Percentiles rank a stretch among this genome's conserved stretches.
Conservation (phyloP, 2,113 vertebrate genomes). For the Microcebus lehilahytsara region DNA sequence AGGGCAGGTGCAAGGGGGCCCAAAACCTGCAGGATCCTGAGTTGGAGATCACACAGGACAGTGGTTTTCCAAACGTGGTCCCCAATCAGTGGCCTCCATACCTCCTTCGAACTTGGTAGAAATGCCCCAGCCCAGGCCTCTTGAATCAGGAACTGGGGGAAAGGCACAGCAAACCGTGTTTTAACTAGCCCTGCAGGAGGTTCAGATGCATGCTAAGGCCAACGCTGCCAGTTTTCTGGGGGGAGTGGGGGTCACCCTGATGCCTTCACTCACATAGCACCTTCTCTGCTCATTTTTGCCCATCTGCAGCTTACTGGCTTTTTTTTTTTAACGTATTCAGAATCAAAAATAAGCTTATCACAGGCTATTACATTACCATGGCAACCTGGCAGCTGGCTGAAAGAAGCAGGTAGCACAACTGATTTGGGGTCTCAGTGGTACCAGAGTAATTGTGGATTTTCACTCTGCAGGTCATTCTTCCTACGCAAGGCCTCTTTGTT, state of each 20-base stretch:
- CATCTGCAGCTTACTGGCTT: not conserved
- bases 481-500: not conserved
- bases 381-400: constrained; percentile 61
- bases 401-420: constrained; percentile 42
- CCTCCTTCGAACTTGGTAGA: not conserved
- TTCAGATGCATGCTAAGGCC: not conserved
- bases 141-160: not conserved
- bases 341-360: constrained; percentile 66
- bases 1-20: not conserved
- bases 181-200: not conserved
- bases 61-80: not conserved
- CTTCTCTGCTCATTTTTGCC: not conserved
- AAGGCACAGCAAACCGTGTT: not conserved
- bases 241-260: not conserved
- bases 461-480: not conserved
- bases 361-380: constrained; percentile 58
- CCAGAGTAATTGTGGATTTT: constrained; percentile 21
- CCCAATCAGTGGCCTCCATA: too few species aligned
- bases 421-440: constrained; percentile 38
- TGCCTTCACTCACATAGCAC: not conserved
- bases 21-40: not conserved
- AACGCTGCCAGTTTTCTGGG: not conserved
- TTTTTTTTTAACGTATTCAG: not conserved
- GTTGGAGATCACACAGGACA: not conserved
- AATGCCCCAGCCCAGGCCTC: not conserved